A percentile compares a stretch with the other conserved stretches of the same genome.
These are phyloP conservation scores for Drosophila setifemur DNA, from an alignment of 1,140 invertebrate genomes.

Conservation along the genomic window DNA sequence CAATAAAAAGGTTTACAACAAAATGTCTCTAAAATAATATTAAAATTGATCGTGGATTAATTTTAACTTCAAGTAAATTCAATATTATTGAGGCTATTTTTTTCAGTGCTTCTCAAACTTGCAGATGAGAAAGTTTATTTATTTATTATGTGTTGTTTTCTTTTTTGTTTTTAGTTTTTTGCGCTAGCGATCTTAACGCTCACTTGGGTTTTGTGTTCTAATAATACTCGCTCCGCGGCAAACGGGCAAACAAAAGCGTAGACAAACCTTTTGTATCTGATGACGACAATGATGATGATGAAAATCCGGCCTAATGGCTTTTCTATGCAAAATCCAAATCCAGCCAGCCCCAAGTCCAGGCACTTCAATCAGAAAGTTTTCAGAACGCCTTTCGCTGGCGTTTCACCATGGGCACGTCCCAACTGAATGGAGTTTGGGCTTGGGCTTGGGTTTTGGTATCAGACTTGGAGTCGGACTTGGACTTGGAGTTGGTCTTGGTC, in stretches of 20 bases:
- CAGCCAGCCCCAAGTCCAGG: slow-evolving; percentile 25
- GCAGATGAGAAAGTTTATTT: slow-evolving; percentile 70
- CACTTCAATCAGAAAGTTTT: slow-evolving; percentile 75
- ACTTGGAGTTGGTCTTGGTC: not conserved
- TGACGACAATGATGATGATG: slow-evolving; percentile 40
- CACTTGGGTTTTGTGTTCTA: slow-evolving; percentile 77
- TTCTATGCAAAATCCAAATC: slow-evolving; percentile 64
- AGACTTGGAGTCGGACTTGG: slow-evolving; percentile 2
- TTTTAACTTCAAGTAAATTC: too few relatives aligned
- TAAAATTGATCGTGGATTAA: too few relatives aligned
- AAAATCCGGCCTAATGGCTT: slow-evolving; percentile 65
- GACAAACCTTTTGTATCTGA: slow-evolving; percentile 51
- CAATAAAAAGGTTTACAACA: too few relatives aligned
- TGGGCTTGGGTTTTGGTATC: not conserved
- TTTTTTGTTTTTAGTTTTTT: slow-evolving; percentile 29
- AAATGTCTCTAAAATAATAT: too few relatives aligned
- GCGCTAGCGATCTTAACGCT: slow-evolving; percentile 69
- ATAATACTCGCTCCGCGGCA: slow-evolving; percentile 49
- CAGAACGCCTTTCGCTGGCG: slow-evolving; percentile 45
- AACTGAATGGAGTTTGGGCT: slow-evolving; percentile 10
- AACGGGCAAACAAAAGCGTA: slow-evolving; percentile 41
- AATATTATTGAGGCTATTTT: not conserved
- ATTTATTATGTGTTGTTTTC: slow-evolving; percentile 36
- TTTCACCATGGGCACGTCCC: slow-evolving; percentile 16
- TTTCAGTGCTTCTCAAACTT: slow-evolving; percentile 14